Evolutionary conservation across 2,797 vertebrate species (phyloP).

Genomic region (Eupleurogrammus muticus): DNA sequence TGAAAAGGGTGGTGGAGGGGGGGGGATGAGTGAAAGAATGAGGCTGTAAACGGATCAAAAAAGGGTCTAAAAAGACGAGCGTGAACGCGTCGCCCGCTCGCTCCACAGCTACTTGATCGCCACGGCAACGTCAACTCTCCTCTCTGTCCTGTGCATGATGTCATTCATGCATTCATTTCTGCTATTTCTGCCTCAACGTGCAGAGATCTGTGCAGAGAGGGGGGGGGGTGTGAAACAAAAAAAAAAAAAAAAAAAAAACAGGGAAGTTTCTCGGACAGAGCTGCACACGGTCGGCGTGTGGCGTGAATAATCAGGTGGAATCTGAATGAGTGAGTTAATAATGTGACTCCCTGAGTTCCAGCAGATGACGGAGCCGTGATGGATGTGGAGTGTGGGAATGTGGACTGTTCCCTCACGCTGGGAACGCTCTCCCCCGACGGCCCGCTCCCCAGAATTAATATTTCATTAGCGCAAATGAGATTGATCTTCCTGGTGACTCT

Average conservation of each 20-base stretch:
- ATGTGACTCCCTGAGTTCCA: conserved; percentile 17
- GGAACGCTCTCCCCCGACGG: conserved; percentile 59
- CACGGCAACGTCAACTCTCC: conserved; percentile 62
- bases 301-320: conserved; percentile 38
- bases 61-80: conserved; percentile 7
- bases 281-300: conserved; percentile 1
- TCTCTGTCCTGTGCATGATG: conserved; percentile 33
- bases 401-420: conserved; percentile 51
- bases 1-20: no score
- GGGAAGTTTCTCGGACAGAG: conserved; percentile 25
- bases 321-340: conserved; percentile 1
- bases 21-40: conserved; percentile 10
- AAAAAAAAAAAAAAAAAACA: no score
- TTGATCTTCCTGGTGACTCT: conserved; percentile 73
- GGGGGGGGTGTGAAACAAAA: no score
- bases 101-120: conserved; percentile 51
- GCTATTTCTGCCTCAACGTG: conserved; percentile 62
- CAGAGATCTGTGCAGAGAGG: conserved; percentile 29
- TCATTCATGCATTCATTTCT: conserved; percentile 55
- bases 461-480: conserved; percentile 80
- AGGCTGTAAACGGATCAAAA: conserved; percentile 26
- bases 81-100: conserved; percentile 31
- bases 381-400: conserved; percentile 38
- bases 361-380: conserved; percentile 33
- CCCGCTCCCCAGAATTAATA: conserved; percentile 70